Evolutionary conservation across 92 coral and sea anemone species (phyloP), one percentile per base, ranked within the genome.

Genomic region (Porites lobata): DNA sequence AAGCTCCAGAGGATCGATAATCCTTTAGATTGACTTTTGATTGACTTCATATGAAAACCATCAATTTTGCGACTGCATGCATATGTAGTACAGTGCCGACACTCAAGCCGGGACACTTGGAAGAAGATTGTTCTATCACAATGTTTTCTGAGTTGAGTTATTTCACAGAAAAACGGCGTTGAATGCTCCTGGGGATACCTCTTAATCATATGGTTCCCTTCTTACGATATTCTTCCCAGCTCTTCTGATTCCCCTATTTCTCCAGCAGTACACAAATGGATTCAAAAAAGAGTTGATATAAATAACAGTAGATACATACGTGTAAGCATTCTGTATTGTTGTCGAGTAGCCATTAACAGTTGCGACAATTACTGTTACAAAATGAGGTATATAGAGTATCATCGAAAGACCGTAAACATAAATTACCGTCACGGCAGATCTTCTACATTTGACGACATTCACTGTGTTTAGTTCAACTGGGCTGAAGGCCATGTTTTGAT

Each of bases 261-360:
- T 74, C 57, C 51, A 85, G 52, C 89, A 85, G 59, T 76, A 85
- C 15, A 85, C 58, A 43, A 85, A 12, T 14, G 89, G 89, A 38
- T 85, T 85, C 50, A 85, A 43, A 6, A 82, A 76, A 3, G 89
- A 77, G 83, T 73, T 85, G 19, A 77, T 66, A 18, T 61, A 85
- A n/a, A 85, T 83, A 10, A 76, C 69, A 14, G 89, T 85, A 6
- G 69, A 47, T 1, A 76, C 89, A 56, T 66, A 85, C 19, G 77
- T 76, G 18, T 85, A 85, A 4, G 84, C 84, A 3, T 68, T 77
- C 50, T 76, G 77, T 2, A 77, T 84, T 19, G 38, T 19, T 1
- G 32, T 65, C 8, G 57, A 69, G 32, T 76, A 85, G 38, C 89
- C 89, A n/a, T 17, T 13, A 17, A 65, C 7, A 2, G 76, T 75